These are phyloP conservation scores for Syngnathus floridae DNA, from an alignment of 2,113 vertebrate species.

Conservation along the genomic window DNA sequence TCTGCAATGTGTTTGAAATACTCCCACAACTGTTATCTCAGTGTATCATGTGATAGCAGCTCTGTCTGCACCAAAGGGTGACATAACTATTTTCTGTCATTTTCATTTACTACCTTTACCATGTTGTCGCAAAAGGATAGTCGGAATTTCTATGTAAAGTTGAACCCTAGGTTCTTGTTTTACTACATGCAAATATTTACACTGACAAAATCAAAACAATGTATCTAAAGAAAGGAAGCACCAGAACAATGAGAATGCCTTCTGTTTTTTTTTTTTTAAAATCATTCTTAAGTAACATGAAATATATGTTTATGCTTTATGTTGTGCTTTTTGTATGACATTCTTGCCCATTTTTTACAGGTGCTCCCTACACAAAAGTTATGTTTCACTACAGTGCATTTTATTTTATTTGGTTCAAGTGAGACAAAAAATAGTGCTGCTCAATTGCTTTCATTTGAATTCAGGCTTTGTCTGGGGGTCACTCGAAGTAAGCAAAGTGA, in stretches of 20 bases:
- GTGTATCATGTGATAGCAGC: constrained; percentile 17
- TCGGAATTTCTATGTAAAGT: background rate
- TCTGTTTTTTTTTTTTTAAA: no score
- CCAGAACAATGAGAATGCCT: background rate
- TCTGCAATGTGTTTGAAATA: constrained; percentile 38
- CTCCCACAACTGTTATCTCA: constrained; percentile 16
- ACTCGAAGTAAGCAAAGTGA: no score
- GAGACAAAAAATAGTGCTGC: no score
- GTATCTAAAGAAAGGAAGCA: background rate
- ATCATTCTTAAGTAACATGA: no score
- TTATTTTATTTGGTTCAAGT: no score
- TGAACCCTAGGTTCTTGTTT: background rate
- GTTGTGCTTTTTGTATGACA: no score
- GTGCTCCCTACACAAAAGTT: no score
- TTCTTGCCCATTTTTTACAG: no score
- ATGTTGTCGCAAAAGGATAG: background rate
- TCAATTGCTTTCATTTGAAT: no score
- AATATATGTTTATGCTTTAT: no score
- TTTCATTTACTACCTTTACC: background rate
- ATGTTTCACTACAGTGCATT: no score
- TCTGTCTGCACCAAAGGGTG: constrained; percentile 13
- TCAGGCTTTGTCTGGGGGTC: no score
- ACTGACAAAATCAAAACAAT: background rate
- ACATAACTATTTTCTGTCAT: constrained; percentile 9
- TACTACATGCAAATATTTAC: background rate